Conservation (phyloP, 2,888 invertebrate genomes). For the Penaeus monodon region DNA sequence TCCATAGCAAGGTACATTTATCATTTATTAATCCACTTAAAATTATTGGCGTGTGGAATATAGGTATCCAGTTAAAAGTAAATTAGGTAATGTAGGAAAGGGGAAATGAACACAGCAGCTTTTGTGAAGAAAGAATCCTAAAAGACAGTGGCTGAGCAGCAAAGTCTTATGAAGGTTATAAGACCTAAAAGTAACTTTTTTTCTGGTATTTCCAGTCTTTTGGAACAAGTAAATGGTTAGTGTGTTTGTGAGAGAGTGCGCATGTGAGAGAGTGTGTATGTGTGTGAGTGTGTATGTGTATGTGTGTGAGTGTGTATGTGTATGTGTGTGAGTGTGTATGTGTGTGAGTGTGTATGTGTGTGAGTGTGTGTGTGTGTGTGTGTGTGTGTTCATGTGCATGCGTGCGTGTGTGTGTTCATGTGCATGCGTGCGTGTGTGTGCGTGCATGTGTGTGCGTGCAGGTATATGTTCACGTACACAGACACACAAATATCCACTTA, state of each 20-base stretch:
- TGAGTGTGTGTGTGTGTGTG: background rate
- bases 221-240: background rate
- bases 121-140: no score
- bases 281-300: slow-evolving; percentile 5
- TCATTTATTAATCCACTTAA: no score
- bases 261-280: background rate
- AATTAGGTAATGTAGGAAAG: no score
- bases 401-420: background rate
- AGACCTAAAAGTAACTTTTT: background rate
- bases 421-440: background rate
- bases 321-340: background rate
- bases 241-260: background rate
- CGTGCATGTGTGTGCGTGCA: no score
- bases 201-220: background rate
- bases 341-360: background rate
- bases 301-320: slow-evolving; percentile 16
- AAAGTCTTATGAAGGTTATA: no score
- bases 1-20: no score
- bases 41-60: no score
- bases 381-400: background rate
- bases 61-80: no score
- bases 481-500: no score
- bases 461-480: no score
- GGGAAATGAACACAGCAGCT: no score
- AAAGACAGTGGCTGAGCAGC: no score